phyloP scores from a whole-genome alignment of 2,113 vertebrate genomes.

The Mus spicilegus region DNA sequence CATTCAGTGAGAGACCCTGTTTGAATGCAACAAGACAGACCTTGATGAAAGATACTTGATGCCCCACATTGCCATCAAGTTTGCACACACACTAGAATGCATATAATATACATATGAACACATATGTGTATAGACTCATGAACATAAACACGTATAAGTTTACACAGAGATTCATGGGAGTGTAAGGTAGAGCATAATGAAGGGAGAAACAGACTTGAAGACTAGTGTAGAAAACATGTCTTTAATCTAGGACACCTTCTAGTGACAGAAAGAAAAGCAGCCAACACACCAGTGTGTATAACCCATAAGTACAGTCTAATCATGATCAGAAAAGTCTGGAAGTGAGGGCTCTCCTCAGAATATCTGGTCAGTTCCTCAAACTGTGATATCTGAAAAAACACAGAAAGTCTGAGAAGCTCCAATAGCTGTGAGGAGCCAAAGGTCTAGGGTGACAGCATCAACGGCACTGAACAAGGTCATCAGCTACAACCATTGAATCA shows the following conservation, averaged over 20 bases:
- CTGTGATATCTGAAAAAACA: background rate
- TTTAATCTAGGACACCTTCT: background rate
- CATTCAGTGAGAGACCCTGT: too few species aligned
- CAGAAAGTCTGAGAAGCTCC: background rate
- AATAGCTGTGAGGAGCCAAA: background rate
- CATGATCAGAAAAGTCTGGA: background rate
- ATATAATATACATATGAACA: background rate
- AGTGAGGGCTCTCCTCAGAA: background rate
- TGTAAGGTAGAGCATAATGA: background rate
- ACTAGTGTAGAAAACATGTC: background rate
- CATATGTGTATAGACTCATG: background rate
- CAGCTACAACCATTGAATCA: background rate
- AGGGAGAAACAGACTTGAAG: background rate
- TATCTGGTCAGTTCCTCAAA: background rate
- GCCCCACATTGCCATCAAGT: too few species aligned
- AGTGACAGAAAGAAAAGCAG: background rate
- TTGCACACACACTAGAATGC: background rate
- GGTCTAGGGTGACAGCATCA: background rate
- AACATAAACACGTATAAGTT: background rate
- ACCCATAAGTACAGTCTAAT: background rate
- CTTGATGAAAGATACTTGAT: background rate
- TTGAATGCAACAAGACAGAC: background rate
- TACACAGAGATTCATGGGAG: background rate
- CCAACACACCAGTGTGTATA: background rate
- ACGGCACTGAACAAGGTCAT: background rate